Evolutionary conservation across 1,140 invertebrate species (phyloP).

Genomic region (Halyomorpha halys): DNA sequence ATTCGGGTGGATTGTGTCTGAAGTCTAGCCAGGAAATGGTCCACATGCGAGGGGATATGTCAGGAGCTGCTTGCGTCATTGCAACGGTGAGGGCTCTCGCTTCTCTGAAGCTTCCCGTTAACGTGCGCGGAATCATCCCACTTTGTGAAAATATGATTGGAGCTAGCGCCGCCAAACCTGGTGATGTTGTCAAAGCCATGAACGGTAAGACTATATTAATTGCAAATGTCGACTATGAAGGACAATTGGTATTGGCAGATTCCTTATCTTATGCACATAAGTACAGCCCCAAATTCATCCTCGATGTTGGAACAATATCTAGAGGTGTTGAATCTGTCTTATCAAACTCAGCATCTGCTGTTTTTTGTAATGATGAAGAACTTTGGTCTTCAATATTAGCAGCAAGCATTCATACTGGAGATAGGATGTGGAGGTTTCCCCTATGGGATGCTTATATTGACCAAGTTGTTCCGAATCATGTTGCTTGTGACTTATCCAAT

Average conservation of each 20-base stretch:
- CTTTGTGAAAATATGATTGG: conserved; percentile 54
- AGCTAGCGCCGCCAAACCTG: conserved; percentile 48
- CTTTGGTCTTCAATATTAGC: conserved; percentile 41
- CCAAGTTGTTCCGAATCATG: conserved; percentile 12
- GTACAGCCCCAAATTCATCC: conserved; percentile 46
- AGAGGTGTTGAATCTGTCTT: conserved; percentile 44
- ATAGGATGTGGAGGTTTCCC: conserved; percentile 55
- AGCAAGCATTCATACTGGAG: conserved; percentile 46
- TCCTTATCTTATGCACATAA: conserved; percentile 49
- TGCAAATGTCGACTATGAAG: conserved; percentile 56
- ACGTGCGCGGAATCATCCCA: conserved; percentile 45
- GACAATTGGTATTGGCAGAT: conserved; percentile 52
- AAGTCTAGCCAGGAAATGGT: conserved; percentile 48
- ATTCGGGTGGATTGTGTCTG: conserved; percentile 53
- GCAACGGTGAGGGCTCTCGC: conserved; percentile 43
- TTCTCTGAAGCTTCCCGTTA: conserved; percentile 44
- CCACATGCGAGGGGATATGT: conserved; percentile 55
- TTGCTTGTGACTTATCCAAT: conserved; percentile 21
- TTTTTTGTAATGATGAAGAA: conserved; percentile 44
- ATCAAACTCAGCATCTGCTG: conserved; percentile 44
- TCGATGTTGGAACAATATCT: conserved; percentile 54
- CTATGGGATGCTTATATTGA: conserved; percentile 43
- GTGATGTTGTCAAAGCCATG: conserved; percentile 51
- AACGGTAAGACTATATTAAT: conserved; percentile 55
- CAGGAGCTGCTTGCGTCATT: conserved; percentile 50